A percentile compares a stretch with the other conserved stretches of the same genome.
phyloP scores from a whole-genome alignment of 2,113 vertebrate species.

The Verasper variegatus region DNA sequence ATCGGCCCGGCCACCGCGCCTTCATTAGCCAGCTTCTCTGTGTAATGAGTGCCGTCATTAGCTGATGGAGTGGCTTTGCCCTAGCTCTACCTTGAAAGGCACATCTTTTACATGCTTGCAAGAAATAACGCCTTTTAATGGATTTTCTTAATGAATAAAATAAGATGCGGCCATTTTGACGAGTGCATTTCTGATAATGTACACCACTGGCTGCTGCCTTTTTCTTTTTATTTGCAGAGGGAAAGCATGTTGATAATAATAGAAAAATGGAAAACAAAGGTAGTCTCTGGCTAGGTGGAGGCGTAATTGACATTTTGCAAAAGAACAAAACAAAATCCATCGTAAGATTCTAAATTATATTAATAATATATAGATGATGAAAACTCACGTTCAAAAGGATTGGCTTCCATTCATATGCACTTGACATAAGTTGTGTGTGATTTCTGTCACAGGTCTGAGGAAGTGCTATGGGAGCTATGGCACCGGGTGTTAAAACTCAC shows the following conservation, averaged over 20 bases:
- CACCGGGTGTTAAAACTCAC: conserved; percentile 30
- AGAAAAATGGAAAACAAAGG: conserved; percentile 5
- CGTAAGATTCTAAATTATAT: conserved; percentile 49
- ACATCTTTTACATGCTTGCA: conserved; percentile 96
- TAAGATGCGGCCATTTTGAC: conserved; percentile 94
- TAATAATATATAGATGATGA: conserved; percentile 40
- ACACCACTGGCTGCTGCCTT: conserved; percentile 63
- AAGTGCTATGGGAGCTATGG: conserved; percentile 29
- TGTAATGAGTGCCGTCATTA: conserved; percentile 99
- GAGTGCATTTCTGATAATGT: conserved; percentile 83
- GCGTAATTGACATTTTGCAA: not conserved
- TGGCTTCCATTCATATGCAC: conserved; percentile 32
- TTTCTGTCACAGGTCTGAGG: conserved; percentile 50
- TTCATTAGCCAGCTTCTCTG: conserved; percentile 97
- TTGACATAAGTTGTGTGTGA: conserved; percentile 36
- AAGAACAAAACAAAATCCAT: conserved; percentile 37
- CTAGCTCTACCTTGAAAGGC: conserved; percentile 97
- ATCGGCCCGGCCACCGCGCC: conserved; percentile 90
- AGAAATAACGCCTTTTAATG: conserved; percentile 94
- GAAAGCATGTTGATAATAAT: not conserved
- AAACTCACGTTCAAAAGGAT: conserved; percentile 39
- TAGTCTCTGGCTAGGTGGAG: not conserved
- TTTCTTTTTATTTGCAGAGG: not conserved
- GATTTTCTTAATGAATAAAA: conserved; percentile 98
- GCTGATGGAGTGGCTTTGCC: conserved; percentile 99